phyloP scores from a whole-genome alignment of 1,140 invertebrate species.

The Condylostylus longicornis region DNA sequence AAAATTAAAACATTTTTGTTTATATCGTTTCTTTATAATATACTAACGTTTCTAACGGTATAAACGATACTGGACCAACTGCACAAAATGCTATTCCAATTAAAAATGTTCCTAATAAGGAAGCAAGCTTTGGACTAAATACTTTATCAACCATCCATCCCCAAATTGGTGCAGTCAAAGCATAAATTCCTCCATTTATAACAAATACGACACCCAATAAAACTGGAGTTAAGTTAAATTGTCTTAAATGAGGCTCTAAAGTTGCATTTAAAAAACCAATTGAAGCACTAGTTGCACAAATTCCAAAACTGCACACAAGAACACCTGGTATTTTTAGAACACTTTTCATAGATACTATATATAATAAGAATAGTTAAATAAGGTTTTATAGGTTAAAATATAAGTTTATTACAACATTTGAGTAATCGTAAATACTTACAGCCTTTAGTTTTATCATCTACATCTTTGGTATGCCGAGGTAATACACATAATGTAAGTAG shows the following conservation, averaged over 20 bases:
- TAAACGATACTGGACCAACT: slow-evolving; percentile 59
- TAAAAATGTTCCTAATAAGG: slow-evolving; percentile 48
- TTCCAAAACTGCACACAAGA: slow-evolving; percentile 47
- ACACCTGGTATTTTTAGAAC: slow-evolving; percentile 54
- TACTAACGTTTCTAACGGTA: slow-evolving; percentile 44
- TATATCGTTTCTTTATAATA: neutral
- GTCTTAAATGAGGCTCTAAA: slow-evolving; percentile 62
- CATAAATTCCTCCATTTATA: slow-evolving; percentile 73
- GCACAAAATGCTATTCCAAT: slow-evolving; percentile 51
- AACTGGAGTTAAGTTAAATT: slow-evolving; percentile 27
- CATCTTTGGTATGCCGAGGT: slow-evolving; percentile 44
- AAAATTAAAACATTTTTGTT: neutral
- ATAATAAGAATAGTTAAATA: slow-evolving; percentile 4
- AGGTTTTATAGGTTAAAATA: neutral
- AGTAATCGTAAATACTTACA: slow-evolving; percentile 37
- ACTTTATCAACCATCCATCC: slow-evolving; percentile 62
- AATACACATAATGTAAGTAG: slow-evolving; percentile 57
- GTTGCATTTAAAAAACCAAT: slow-evolving; percentile 71
- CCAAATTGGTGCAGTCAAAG: slow-evolving; percentile 62
- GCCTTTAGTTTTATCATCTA: slow-evolving; percentile 38
- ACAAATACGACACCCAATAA: slow-evolving; percentile 63
- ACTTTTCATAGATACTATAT: slow-evolving; percentile 44
- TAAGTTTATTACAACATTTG: neutral
- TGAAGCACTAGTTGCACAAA: slow-evolving; percentile 59
- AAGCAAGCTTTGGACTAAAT: slow-evolving; percentile 48